Evolutionary conservation across 2,113 vertebrate species (phyloP), one percentile per base, ranked within the genome.

Genomic region (Alosa alosa): DNA sequence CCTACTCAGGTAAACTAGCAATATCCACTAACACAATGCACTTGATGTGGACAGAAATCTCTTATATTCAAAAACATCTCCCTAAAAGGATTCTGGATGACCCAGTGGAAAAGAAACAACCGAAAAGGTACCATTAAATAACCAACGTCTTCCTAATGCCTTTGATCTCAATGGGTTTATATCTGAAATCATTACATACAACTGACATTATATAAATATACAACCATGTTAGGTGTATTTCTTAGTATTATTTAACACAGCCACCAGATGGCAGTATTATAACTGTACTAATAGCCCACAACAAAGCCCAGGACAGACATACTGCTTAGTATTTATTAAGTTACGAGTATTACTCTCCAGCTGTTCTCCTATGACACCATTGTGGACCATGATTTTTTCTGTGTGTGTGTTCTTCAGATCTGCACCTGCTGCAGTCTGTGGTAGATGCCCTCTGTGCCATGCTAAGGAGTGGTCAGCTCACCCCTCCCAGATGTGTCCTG

Each of bases 11-110:
- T 64, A n/a, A 20, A n/a, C 15, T 20, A 64, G 6, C 57, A 22
- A n/a, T 20, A 64, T 64, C 0, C 57, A n/a, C 20, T 64, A 68
- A 68, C 9, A 68, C 9, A 68, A 68, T 22, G 55, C n/a, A 31
- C 31, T 10, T 68, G 0, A n/a, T 60, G 57, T 68, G 64, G 86
- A 78, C 86, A 92, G 85, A 92, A 91, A 89, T 84, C 84, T 11
- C 86, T 87, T 20, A 92, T 92, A 82, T 84, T 4, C 82, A 89
- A 87, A 84, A 88, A 90, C 60, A 86, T 91, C 36, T 88, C 4
- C n/a, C 39, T 81, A 45, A 88, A 75, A 83, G 90, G 90, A 41
- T 91, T 92, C 86, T 92, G 92, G 90, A 90, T 93, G 88, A 92
- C 92, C 6, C 84, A 90, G 3, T 88, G 87, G 85, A 90, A 93